These are phyloP conservation scores for Cephalopholis sonnerati DNA, from an alignment of 2,113 vertebrate genomes.

Conservation along the genomic window DNA sequence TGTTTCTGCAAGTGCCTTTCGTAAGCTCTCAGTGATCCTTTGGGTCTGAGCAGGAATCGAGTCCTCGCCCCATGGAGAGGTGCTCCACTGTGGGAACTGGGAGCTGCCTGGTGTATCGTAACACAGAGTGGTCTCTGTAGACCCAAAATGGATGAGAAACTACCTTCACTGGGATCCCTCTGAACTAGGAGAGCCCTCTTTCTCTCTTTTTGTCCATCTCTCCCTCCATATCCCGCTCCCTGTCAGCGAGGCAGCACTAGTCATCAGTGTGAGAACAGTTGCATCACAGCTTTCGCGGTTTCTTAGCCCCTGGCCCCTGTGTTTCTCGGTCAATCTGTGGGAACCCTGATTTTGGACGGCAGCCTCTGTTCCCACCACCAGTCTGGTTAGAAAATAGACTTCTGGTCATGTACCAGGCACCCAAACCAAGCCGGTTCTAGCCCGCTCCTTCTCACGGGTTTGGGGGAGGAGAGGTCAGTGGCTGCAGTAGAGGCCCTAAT, in stretches of 20 bases:
- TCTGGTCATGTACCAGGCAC: constrained; percentile 74
- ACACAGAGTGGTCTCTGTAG: constrained; percentile 71
- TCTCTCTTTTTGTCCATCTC: constrained; percentile 36
- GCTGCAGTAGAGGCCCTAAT: constrained; percentile 75
- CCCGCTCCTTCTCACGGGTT: constrained; percentile 78
- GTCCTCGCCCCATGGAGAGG: constrained; percentile 53
- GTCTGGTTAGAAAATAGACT: constrained; percentile 85
- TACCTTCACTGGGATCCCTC: constrained; percentile 76
- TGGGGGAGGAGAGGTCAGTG: constrained; percentile 69
- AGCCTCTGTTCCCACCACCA: constrained; percentile 85
- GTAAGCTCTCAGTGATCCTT: constrained; percentile 36
- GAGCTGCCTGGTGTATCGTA: constrained; percentile 50
- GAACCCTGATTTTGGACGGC: constrained; percentile 84
- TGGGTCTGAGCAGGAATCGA: constrained; percentile 32
- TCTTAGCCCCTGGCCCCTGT: constrained; percentile 79
- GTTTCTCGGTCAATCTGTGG: constrained; percentile 85
- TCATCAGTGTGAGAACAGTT: constrained; percentile 82
- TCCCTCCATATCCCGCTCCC: constrained; percentile 33
- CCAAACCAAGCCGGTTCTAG: constrained; percentile 76
- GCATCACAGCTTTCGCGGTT: constrained; percentile 82
- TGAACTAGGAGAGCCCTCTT: constrained; percentile 50
- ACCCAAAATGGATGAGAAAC: constrained; percentile 79
- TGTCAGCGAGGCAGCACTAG: constrained; percentile 43
- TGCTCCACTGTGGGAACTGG: constrained; percentile 80
- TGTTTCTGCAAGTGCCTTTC: constrained; percentile 1